A percentile compares a stretch with the other conserved stretches of the same genome.
phyloP scores from a whole-genome alignment of 2,888 invertebrate species.

The Minunthozetes semirufus region DNA sequence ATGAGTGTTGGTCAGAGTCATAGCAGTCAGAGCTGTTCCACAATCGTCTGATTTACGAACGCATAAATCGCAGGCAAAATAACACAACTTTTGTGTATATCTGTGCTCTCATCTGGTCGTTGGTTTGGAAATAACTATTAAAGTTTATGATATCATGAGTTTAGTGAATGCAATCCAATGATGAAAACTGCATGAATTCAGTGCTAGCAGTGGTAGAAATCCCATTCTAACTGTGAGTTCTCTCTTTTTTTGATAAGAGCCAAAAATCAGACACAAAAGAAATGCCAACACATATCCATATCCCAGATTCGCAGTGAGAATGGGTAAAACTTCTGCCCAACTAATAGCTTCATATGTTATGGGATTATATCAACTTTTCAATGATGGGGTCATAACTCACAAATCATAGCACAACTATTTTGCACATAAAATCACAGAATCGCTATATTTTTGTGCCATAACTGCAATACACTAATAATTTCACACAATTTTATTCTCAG shows the following conservation, averaged over 20 bases:
- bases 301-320: not conserved
- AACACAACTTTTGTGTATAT: not conserved
- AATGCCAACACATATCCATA: not conserved
- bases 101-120: not conserved
- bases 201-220: too few species aligned
- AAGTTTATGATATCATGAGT: not conserved
- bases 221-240: not conserved
- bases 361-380: slow-evolving; percentile 4
- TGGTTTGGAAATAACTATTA: slow-evolving; percentile 8
- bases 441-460: not conserved
- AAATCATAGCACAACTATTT: not conserved
- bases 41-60: slow-evolving; percentile 1
- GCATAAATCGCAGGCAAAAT: not conserved
- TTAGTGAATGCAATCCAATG: not conserved
- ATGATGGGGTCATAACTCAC: slow-evolving; percentile 3
- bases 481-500: not conserved
- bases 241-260: not conserved
- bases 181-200: not conserved
- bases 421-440: not conserved
- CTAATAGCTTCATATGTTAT: not conserved
- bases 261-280: not conserved
- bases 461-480: not conserved
- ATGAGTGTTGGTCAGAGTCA: too few species aligned
- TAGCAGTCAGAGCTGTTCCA: too few species aligned
- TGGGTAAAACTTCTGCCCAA: not conserved